Percentiles rank a stretch among this genome's conserved stretches.
Evolutionary conservation across 2,888 invertebrate species (phyloP).

Genomic region (Eudemis profundana): DNA sequence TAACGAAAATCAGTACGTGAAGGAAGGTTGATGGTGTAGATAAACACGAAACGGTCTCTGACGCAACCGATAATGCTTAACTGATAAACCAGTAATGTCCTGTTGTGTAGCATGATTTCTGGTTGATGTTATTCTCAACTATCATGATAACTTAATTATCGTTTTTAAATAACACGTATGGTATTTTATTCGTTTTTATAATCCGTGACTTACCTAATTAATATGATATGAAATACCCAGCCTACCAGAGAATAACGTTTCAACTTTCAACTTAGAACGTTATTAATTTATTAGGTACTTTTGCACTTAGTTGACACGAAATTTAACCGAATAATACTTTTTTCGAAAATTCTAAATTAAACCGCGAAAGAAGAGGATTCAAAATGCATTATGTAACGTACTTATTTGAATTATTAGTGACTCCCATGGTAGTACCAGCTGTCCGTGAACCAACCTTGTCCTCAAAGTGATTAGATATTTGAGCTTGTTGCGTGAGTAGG

Average conservation of each 20-base stretch:
- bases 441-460: conserved; percentile 25
- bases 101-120: conserved; percentile 34
- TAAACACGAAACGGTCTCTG: conserved; percentile 23
- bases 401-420: not conserved
- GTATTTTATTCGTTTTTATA: not conserved
- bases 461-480: conserved; percentile 31
- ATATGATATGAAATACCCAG: not conserved
- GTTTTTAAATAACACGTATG: conserved; percentile 7
- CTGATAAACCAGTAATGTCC: conserved; percentile 30
- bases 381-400: no score
- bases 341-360: no score
- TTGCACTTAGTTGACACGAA: no score
- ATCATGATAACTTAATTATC: conserved; percentile 18
- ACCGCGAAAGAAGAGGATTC: no score
- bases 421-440: conserved; percentile 6
- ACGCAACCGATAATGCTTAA: conserved; percentile 30
- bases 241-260: no score
- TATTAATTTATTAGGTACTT: no score
- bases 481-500: conserved; percentile 38
- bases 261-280: no score
- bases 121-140: conserved; percentile 8
- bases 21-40: conserved; percentile 26
- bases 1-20: conserved; percentile 29
- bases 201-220: not conserved
- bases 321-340: no score